These are phyloP conservation scores for Monomorium pharaonis DNA, from an alignment of 1,140 invertebrate genomes.

Conservation along the genomic window DNA sequence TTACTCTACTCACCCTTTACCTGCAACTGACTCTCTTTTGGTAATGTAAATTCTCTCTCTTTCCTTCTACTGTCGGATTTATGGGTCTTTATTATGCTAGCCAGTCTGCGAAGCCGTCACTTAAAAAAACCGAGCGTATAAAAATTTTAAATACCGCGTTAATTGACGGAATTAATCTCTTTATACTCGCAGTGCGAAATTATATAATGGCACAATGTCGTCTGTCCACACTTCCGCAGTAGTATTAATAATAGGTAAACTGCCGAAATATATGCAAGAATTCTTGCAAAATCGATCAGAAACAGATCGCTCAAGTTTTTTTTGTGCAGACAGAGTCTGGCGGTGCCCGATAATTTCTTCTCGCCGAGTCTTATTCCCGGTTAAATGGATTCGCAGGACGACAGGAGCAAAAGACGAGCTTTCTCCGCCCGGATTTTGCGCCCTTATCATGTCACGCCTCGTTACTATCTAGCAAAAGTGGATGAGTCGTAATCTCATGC, in stretches of 20 bases:
- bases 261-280: background rate
- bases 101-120: background rate
- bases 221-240: background rate
- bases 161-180: slow-evolving; percentile 5
- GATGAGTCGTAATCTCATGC: slow-evolving; percentile 44
- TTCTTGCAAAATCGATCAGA: background rate
- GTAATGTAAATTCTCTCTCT: background rate
- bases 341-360: background rate
- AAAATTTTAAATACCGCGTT: background rate
- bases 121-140: background rate
- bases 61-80: background rate
- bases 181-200: background rate
- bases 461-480: slow-evolving; percentile 50
- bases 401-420: slow-evolving; percentile 31
- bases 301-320: background rate
- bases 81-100: background rate
- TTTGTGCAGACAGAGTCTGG: background rate
- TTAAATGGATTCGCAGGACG: slow-evolving; percentile 22
- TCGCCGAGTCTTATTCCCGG: slow-evolving; percentile 5
- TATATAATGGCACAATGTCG: background rate
- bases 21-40: background rate
- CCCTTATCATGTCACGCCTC: slow-evolving; percentile 48
- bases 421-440: slow-evolving; percentile 27
- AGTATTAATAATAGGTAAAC: background rate
- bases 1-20: background rate